Evolutionary conservation across 2,113 vertebrate genomes (phyloP).

Genomic region (Mellivora capensis): DNA sequence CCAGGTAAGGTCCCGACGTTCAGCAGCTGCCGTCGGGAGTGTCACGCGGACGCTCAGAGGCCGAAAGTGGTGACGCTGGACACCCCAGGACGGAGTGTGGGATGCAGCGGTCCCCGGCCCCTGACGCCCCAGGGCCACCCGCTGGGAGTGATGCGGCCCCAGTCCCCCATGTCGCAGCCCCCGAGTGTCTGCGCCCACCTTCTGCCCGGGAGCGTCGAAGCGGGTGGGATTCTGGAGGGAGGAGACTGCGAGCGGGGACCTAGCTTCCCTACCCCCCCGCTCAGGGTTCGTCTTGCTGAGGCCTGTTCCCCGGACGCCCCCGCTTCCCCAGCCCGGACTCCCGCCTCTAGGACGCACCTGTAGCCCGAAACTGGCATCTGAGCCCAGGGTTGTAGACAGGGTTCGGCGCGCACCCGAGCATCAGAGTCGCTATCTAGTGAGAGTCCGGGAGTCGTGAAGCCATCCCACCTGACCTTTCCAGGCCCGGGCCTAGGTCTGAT

Average conservation of each 20-base stretch:
- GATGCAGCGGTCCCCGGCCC: not conserved
- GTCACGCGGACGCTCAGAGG: not conserved
- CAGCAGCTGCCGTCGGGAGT: not conserved
- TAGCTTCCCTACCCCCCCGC: not conserved
- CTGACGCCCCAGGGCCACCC: not conserved
- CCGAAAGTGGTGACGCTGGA: not conserved
- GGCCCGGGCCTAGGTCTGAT: not conserved
- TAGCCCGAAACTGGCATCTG: not conserved
- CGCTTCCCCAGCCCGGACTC: too few species aligned
- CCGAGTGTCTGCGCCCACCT: not conserved
- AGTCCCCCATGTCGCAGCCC: not conserved
- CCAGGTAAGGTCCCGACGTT: constrained; percentile 83
- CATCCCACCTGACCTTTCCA: not conserved
- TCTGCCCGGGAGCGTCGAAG: not conserved
- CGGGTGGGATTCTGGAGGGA: not conserved
- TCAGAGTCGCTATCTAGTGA: not conserved
- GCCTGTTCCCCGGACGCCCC: not conserved
- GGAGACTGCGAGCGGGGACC: not conserved
- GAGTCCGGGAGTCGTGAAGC: not conserved
- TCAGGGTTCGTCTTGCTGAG: not conserved
- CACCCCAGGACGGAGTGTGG: not conserved
- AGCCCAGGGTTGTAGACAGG: not conserved
- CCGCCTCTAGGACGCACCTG: not conserved
- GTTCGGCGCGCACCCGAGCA: not conserved
- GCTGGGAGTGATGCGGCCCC: not conserved